phyloP scores from a whole-genome alignment of 2,797 vertebrate genomes.

The Enteromius treurensis region DNA sequence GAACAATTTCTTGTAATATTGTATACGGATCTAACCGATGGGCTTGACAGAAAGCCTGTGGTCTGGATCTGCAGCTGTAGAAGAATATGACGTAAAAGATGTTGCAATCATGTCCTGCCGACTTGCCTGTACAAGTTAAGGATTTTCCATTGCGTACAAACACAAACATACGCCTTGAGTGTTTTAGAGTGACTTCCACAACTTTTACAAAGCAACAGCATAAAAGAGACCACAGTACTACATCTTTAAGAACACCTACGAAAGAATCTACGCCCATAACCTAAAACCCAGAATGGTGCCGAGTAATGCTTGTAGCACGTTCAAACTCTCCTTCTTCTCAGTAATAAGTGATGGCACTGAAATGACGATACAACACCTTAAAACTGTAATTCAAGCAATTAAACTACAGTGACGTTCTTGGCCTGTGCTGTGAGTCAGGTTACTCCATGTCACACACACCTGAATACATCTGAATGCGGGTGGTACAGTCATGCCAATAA shows the following conservation, averaged over 20 bases:
- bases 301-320: background rate
- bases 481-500: background rate
- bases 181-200: background rate
- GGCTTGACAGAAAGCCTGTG: background rate
- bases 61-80: background rate
- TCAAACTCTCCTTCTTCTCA: background rate
- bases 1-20: background rate
- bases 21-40: background rate
- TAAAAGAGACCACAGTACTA: background rate
- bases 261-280: background rate
- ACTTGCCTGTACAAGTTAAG: constrained; percentile 21
- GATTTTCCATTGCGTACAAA: constrained; percentile 19
- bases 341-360: background rate
- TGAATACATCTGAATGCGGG: background rate
- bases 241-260: background rate
- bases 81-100: background rate
- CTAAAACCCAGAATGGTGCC: background rate
- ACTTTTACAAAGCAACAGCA: background rate
- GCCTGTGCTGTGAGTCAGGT: background rate
- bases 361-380: background rate
- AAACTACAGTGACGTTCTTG: background rate
- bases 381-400: background rate
- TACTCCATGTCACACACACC: background rate
- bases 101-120: background rate
- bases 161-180: background rate